Base-by-base conservation (phyloP, 2,888 invertebrate genomes). In the Cordilura impudica region DNA sequence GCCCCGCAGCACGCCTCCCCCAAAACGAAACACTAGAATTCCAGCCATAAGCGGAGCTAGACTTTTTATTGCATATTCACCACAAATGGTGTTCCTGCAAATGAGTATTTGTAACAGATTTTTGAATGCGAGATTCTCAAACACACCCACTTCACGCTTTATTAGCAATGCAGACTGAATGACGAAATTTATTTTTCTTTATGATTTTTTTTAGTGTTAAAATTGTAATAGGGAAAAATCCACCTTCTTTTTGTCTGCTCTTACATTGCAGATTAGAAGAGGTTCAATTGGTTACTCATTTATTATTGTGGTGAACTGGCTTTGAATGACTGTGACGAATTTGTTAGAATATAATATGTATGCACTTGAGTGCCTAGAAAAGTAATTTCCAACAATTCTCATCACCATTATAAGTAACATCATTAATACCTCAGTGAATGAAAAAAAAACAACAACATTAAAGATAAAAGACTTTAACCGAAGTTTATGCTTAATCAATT, bases 71-170 rank as follows among this genome's bases (percentile, higher is more conserved):
- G 75, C 69, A 54, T 67, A 58, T 63, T 70, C 69, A 70, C 49
- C 75, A 43, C 69, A 70, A 70, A 76, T 76, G 75, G 56, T 72
- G 75, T 75, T 72, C 29, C 58, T 60, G 71, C 61, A 66, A 79
- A 79, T 72, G 67, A 19, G 45, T 54, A 79, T 74, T 79, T 67
- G 75, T 75, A 79, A 75, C 79, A 79, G 75, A 79, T 79, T 79
- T 72, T 67, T 63, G 67, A 75, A 51, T 70, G 53, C 54, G 54
- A 47, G 43, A 61, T 75, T 49, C 71, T 19, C 43, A 51, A 39
- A 61, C 67, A 79, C 79, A 75, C 79, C 79, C 79, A 79, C 79
- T 79, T 79, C 79, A 79, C 75, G 75, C 71, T 63, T 51, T 58
- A 56, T 79, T 67, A 75, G n/a, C n/a, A n/a, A 18, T 6, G 4